Evolutionary conservation across 2,797 vertebrate genomes (phyloP).

Genomic region (Hoplostethus atlanticus): DNA sequence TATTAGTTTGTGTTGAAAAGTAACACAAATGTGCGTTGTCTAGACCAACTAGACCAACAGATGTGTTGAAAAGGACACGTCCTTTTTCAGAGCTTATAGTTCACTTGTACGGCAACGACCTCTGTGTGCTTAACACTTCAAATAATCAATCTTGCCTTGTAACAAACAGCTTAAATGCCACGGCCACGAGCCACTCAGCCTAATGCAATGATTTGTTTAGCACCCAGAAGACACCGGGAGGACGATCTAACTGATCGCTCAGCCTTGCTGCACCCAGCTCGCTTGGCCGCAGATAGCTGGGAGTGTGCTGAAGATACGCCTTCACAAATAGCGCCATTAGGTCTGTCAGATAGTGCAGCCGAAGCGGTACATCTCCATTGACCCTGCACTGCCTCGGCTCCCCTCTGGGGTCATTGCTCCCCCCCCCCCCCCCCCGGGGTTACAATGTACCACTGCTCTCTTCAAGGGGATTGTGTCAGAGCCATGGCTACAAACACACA

Average conservation of each 20-base stretch:
- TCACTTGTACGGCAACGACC: background rate
- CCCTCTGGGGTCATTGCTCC: conserved; percentile 62
- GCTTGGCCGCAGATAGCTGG: conserved; percentile 58
- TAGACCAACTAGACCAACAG: background rate
- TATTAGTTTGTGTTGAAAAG: conserved; percentile 9
- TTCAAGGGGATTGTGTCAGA: conserved; percentile 27
- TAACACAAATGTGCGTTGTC: background rate
- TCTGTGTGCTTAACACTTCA: background rate
- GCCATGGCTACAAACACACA: background rate
- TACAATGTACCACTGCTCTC: conserved; percentile 53
- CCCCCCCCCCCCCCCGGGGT: conserved; percentile 46
- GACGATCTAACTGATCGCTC: conserved; percentile 6
- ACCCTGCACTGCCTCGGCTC: conserved; percentile 57
- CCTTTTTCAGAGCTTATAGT: no score
- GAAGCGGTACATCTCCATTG: conserved; percentile 74
- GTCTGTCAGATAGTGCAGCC: conserved; percentile 75
- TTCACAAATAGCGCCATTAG: conserved; percentile 78
- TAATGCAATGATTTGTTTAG: conserved; percentile 60
- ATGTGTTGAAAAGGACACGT: conserved; percentile 1
- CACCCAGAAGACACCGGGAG: conserved; percentile 30
- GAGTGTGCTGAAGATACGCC: conserved; percentile 40
- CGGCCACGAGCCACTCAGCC: conserved; percentile 25
- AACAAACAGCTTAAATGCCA: conserved; percentile 37
- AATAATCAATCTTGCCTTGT: conserved; percentile 36
- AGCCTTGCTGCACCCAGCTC: conserved; percentile 39